Conservation (phyloP, 2,113 vertebrate species). For the Macquaria ambigua region DNA sequence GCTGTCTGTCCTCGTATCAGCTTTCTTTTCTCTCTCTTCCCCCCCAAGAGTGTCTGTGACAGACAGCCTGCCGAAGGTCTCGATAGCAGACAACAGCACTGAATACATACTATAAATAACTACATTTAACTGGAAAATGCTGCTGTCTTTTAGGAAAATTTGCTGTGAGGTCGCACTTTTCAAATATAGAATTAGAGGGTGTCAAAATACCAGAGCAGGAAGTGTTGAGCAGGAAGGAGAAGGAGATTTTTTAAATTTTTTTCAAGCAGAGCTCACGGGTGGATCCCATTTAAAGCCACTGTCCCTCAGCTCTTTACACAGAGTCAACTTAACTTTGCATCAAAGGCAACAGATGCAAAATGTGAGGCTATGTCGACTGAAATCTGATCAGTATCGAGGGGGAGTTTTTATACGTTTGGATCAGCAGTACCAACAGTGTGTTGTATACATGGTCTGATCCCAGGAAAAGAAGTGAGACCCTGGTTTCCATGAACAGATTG, state of each 20-base stretch:
- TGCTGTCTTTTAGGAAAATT: conserved; percentile 18
- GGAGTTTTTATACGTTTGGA: not conserved
- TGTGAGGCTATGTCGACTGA: not conserved
- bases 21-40: conserved; percentile 17
- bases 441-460: conserved; percentile 39
- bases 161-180: conserved; percentile 4
- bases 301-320: not conserved
- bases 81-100: conserved; percentile 35
- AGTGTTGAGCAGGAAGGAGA: not conserved
- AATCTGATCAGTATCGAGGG: conserved; percentile 9
- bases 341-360: conserved; percentile 15
- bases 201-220: conserved; percentile 11
- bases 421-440: conserved; percentile 28
- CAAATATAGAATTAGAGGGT: not conserved
- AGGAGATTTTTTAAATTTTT: not conserved
- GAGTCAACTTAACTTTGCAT: conserved; percentile 5
- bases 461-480: conserved; percentile 59
- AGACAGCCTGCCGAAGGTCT: conserved; percentile 59
- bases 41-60: conserved; percentile 45
- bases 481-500: conserved; percentile 61
- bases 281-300: not conserved
- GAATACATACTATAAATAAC: conserved; percentile 68
- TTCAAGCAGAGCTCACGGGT: not conserved
- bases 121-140: conserved; percentile 38
- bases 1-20: conserved; percentile 39